These are phyloP conservation scores for Idaea biselata DNA, from an alignment of 2,888 invertebrate species.

Conservation along the genomic window DNA sequence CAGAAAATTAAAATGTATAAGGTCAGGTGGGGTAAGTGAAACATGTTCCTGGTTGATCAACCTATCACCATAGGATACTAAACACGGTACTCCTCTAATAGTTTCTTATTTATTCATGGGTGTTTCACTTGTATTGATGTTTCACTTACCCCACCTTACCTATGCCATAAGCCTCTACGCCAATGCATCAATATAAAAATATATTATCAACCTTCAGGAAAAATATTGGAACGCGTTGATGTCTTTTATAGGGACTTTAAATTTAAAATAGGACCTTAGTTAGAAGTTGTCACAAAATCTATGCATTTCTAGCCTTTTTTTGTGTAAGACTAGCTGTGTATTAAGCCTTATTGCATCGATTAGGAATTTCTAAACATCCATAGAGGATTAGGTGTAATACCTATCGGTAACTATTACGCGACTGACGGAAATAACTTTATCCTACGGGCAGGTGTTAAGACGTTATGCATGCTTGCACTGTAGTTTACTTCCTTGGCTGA, in stretches of 20 bases:
- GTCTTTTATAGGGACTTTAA: slow-evolving; percentile 62
- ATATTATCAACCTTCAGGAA: slow-evolving; percentile 18
- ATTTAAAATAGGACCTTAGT: slow-evolving; percentile 27
- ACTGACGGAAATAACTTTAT: slow-evolving; percentile 6
- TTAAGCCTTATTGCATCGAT: background rate
- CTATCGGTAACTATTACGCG: background rate
- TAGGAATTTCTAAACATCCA: background rate
- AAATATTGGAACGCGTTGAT: slow-evolving; percentile 60
- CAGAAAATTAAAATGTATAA: too few species aligned
- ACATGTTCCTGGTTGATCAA: too few species aligned
- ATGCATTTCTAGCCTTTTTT: background rate
- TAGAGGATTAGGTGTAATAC: background rate
- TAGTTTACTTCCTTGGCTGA: slow-evolving; percentile 48
- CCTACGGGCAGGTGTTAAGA: slow-evolving; percentile 45
- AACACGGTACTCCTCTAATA: too few species aligned
- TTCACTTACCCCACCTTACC: too few species aligned
- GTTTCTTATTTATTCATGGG: too few species aligned
- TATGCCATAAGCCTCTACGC: background rate
- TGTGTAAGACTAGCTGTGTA: background rate
- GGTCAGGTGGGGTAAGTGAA: too few species aligned
- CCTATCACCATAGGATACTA: too few species aligned
- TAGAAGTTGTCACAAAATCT: background rate
- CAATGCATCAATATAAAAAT: background rate
- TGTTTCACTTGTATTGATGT: too few species aligned
- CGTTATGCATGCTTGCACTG: slow-evolving; percentile 50